Evolutionary conservation across 53 echinoderm and acorn worm genomes (phyloP).

Genomic region (Henricia sp.): DNA sequence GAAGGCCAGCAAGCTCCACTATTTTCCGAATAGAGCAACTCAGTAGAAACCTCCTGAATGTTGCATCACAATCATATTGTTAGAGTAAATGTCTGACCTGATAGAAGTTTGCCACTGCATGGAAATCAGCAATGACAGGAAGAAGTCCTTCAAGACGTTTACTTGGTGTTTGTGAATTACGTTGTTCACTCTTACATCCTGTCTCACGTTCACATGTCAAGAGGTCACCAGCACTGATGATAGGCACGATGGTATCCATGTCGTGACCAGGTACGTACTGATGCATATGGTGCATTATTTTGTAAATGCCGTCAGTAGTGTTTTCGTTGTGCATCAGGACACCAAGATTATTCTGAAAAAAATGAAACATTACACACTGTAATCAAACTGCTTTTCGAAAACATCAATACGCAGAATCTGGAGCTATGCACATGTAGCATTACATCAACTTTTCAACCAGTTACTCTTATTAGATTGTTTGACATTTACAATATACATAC

Average conservation of each 20-base stretch:
- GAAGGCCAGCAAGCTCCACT: too few relatives aligned
- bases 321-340: constrained; percentile 77
- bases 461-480: background rate
- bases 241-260: constrained; percentile 9
- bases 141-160: constrained; percentile 62
- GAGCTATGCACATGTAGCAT: background rate
- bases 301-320: constrained; percentile 65
- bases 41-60: too few relatives aligned
- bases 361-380: background rate
- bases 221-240: constrained; percentile 64
- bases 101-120: constrained; percentile 64
- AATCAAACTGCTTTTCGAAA: background rate
- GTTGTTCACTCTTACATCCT: constrained; percentile 59
- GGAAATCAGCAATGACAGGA: constrained; percentile 77
- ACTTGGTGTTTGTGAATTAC: constrained; percentile 63
- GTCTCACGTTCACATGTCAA: constrained; percentile 65
- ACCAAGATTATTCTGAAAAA: constrained; percentile 60
- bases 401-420: background rate
- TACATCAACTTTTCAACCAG: background rate
- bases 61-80: too few relatives aligned
- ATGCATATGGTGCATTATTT: constrained; percentile 69
- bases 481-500: background rate
- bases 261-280: constrained; percentile 68
- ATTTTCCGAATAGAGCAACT: too few relatives aligned
- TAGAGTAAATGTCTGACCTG: too few relatives aligned